These are phyloP conservation scores for Peromyscus aztecus DNA, from an alignment of 2,797 vertebrate genomes.

Conservation along the genomic window DNA sequence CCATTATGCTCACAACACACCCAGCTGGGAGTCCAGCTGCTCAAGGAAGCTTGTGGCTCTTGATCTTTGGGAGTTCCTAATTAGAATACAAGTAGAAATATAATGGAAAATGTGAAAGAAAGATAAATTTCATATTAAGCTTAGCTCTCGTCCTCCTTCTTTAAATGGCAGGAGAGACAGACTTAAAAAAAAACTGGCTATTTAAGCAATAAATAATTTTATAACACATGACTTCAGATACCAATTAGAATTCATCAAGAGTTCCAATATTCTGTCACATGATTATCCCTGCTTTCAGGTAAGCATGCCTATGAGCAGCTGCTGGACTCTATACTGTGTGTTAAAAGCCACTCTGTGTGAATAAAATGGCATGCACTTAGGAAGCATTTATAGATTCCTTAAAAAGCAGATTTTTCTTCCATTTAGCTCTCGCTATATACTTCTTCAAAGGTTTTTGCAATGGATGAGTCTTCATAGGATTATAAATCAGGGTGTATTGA, in stretches of 20 bases:
- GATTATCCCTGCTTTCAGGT: conserved; percentile 49
- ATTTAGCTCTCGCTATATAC: conserved; percentile 53
- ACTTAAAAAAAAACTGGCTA: conserved; percentile 70
- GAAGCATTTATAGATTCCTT: conserved; percentile 73
- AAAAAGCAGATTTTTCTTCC: conserved; percentile 76
- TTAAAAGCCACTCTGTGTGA: conserved; percentile 63
- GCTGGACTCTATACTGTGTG: conserved; percentile 47
- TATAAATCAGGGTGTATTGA: conserved; percentile 63
- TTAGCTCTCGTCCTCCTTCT: conserved; percentile 53
- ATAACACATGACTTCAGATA: conserved; percentile 61
- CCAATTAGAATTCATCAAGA: conserved; percentile 74
- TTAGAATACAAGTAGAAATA: conserved; percentile 86
- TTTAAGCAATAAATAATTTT: conserved; percentile 71
- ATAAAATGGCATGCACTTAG: conserved; percentile 71
- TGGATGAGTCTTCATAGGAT: conserved; percentile 50
- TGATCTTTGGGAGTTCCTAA: conserved; percentile 87
- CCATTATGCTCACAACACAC: conserved; percentile 83
- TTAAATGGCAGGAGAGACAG: conserved; percentile 51
- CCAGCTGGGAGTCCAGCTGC: conserved; percentile 88
- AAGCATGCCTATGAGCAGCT: conserved; percentile 17
- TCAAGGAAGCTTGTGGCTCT: conserved; percentile 86
- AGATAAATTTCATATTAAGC: conserved; percentile 75
- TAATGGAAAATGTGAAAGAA: conserved; percentile 77
- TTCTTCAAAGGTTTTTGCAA: conserved; percentile 66
- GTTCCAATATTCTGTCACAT: conserved; percentile 25